Evolutionary conservation across 2,797 vertebrate genomes (phyloP).

Genomic region (Lepus townsendii): DNA sequence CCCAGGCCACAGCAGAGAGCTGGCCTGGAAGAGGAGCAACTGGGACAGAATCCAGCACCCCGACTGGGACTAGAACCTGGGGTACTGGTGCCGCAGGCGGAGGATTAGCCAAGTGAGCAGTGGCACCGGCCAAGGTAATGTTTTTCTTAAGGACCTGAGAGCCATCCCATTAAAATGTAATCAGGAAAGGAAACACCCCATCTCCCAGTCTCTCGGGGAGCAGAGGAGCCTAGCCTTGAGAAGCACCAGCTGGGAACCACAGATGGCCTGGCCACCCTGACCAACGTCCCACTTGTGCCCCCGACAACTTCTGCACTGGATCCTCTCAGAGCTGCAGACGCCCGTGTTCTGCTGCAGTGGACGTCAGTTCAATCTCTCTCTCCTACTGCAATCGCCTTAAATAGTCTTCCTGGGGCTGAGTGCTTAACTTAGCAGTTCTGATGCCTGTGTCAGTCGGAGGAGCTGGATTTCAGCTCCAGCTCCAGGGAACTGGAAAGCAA

Average conservation of each 20-base stretch:
- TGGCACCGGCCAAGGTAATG: background rate
- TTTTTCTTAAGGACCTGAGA: conserved; percentile 1
- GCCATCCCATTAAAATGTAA: background rate
- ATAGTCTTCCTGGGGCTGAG: background rate
- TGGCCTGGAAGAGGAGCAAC: too few species aligned
- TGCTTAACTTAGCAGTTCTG: too few species aligned
- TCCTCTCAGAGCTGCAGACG: background rate
- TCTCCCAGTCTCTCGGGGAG: background rate
- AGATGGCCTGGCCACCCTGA: background rate
- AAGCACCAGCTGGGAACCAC: background rate
- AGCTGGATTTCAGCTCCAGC: too few species aligned
- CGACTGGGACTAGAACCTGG: too few species aligned
- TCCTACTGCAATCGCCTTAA: background rate
- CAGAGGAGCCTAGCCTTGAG: background rate
- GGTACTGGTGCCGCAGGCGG: too few species aligned
- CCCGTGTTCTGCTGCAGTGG: background rate
- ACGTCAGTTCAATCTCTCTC: background rate
- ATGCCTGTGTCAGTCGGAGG: too few species aligned
- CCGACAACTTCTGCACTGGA: background rate
- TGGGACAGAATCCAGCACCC: too few species aligned
- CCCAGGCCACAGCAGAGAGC: too few species aligned
- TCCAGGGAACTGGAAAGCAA: too few species aligned
- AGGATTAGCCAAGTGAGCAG: too few species aligned
- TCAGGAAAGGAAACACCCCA: background rate
- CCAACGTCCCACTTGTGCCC: background rate